Base-by-base conservation (phyloP, 2,797 vertebrate genomes). In the Scyliorhinus canicula region DNA sequence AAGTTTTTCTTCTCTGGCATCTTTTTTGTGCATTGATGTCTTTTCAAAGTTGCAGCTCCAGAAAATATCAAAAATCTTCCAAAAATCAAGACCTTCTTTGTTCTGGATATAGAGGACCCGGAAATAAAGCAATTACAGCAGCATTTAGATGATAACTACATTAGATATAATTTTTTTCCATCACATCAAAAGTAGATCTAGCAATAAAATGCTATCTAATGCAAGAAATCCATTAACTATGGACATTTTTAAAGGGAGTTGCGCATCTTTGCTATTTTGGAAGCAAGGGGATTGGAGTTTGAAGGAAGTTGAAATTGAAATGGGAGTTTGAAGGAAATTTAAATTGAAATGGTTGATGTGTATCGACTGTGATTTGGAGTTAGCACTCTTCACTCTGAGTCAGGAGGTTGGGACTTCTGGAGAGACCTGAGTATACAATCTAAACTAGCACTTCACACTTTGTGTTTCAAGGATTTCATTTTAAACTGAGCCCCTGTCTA, bases 151-250 rank as follows among this genome's bases (percentile, higher is more conserved):
- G n/a, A 60, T n/a, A 40, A n/a, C 35, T 24, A 40, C 14, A 65
- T 93, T 69, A 47, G 24, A 11, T 31, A 67, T 47, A 93, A 65
- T 31, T 93, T 67, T 9, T 93, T 67, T 60, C n/a, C 65, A 44
- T 50, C 63, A 69, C 40, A 93, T 4, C 24, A 67, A 93, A 40
- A 50, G 60, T 44, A 88, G 55, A 57, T 88, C 40, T 12, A 93
- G 91, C 57, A 93, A 65, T 93, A n/a, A 93, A 93, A 93, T 40
- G n/a, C n/a, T 93, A 63, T 24, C 24, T 26, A 69, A 44, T 47
- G 44, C 6, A 21, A 67, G 60, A 47, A 47, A 93, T 67, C 40
- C 3, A 47, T 44, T 47, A 93, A 47, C n/a, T 11, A 19, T 14
- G n/a, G 60, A 8, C n/a, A 65, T 57, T 86, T 57, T 35, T 44